Conservation (phyloP, 37 sponge, comb jelly and placozoan genomes). For the Halichondria panicea region DNA sequence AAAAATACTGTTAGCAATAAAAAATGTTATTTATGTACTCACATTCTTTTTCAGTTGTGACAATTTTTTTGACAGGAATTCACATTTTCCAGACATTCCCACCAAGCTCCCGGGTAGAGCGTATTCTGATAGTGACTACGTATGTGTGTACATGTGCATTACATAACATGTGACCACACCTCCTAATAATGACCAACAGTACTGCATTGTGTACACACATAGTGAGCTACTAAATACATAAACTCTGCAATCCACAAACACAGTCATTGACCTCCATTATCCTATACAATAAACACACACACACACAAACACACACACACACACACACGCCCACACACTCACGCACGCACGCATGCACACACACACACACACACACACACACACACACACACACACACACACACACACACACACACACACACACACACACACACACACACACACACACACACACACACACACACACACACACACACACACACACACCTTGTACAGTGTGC, state of each 20-base stretch:
- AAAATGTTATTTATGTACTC: too few relatives aligned
- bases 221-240: not conserved
- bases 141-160: too few relatives aligned
- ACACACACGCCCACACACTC: conserved; percentile 33
- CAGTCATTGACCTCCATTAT: too few relatives aligned
- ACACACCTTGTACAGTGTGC: too few relatives aligned
- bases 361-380: conserved; percentile 26
- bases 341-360: conserved; percentile 2
- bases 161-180: too few relatives aligned
- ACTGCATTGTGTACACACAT: too few relatives aligned
- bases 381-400: conserved; percentile 26
- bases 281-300: not conserved
- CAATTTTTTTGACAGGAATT: not conserved
- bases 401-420: conserved; percentile 22
- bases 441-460: conserved; percentile 46
- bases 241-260: not conserved
- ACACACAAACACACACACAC: conserved; percentile 46
- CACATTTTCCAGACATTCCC: not conserved
- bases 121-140: not conserved
- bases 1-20: not conserved
- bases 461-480: conserved; percentile 19
- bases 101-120: not conserved
- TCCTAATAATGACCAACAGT: too few relatives aligned
- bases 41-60: not conserved
- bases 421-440: conserved; percentile 44